Percentiles rank a stretch among this genome's conserved stretches.
These are phyloP conservation scores for Lymantria monacha DNA, from an alignment of 2,888 invertebrate species.

Conservation along the genomic window DNA sequence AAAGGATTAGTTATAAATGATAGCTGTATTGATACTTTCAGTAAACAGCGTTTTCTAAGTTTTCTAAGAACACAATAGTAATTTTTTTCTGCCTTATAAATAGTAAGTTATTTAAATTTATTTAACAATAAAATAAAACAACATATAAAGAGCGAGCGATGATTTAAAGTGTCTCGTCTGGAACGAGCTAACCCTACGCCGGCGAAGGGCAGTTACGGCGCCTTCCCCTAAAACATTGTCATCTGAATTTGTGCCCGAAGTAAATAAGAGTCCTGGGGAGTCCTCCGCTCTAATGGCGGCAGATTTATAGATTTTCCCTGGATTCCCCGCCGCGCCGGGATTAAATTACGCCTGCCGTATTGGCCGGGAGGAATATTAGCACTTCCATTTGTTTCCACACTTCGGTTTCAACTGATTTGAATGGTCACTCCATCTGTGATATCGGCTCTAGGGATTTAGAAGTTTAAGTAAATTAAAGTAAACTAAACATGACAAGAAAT, in stretches of 20 bases:
- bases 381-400: constrained; percentile 73
- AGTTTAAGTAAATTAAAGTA: neutral
- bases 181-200: constrained; percentile 56
- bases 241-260: constrained; percentile 82
- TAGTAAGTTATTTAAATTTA: too few relatives aligned
- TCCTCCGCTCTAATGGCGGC: constrained; percentile 75
- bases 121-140: too few relatives aligned
- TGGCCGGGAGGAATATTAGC: constrained; percentile 77
- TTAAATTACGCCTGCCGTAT: constrained; percentile 80
- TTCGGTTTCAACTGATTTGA: constrained; percentile 61
- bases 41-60: too few relatives aligned
- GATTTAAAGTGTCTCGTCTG: constrained; percentile 38
- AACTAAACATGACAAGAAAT: neutral
- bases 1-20: too few relatives aligned
- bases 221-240: constrained; percentile 83
- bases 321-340: constrained; percentile 75
- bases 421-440: constrained; percentile 55
- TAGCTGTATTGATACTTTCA: too few relatives aligned
- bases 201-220: constrained; percentile 70
- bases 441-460: constrained; percentile 18
- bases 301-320: constrained; percentile 82
- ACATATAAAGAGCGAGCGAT: constrained; percentile 28
- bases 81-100: too few relatives aligned
- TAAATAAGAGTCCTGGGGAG: constrained; percentile 82
- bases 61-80: too few relatives aligned